Evolutionary conservation across 2,888 invertebrate genomes (phyloP).

Genomic region (Mythimna loreyi): DNA sequence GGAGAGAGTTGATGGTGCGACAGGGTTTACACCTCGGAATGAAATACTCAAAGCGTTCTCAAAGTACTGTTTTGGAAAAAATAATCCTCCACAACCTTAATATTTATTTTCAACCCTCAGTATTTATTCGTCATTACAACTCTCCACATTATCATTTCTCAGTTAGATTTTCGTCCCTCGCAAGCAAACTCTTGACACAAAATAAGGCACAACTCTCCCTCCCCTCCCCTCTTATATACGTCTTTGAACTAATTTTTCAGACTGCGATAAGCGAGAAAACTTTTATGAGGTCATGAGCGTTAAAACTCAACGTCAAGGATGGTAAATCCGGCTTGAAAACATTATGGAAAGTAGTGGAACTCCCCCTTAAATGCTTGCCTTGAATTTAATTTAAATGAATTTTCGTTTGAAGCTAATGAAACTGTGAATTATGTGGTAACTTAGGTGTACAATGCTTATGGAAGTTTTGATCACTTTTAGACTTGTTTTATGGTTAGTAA

Average conservation of each 20-base stretch:
- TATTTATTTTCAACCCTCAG: no score
- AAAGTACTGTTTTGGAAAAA: not conserved
- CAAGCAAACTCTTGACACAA: slow-evolving; percentile 16
- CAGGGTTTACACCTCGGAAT: no score
- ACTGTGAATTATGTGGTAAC: slow-evolving; percentile 8
- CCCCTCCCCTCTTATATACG: slow-evolving; percentile 35
- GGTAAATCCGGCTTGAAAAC: slow-evolving; percentile 49
- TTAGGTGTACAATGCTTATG: not conserved
- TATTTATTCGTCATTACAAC: not conserved
- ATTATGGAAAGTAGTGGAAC: slow-evolving; percentile 41
- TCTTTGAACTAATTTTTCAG: slow-evolving; percentile 72
- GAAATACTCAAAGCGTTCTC: no score
- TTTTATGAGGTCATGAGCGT: slow-evolving; percentile 55
- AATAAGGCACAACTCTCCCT: slow-evolving; percentile 16
- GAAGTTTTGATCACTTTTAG: not conserved
- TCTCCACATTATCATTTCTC: slow-evolving; percentile 14
- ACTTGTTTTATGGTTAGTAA: no score
- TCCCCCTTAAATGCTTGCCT: slow-evolving; percentile 35
- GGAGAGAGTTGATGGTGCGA: no score
- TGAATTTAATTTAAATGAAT: slow-evolving; percentile 39
- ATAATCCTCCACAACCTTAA: no score
- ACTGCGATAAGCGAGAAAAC: slow-evolving; percentile 54
- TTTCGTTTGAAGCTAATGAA: slow-evolving; percentile 33
- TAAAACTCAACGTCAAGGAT: slow-evolving; percentile 65
- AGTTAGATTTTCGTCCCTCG: slow-evolving; percentile 1